Percentiles rank a stretch among this genome's conserved stretches.
Conservation (phyloP, 2,113 vertebrate species). For the Dasyprocta punctata region DNA sequence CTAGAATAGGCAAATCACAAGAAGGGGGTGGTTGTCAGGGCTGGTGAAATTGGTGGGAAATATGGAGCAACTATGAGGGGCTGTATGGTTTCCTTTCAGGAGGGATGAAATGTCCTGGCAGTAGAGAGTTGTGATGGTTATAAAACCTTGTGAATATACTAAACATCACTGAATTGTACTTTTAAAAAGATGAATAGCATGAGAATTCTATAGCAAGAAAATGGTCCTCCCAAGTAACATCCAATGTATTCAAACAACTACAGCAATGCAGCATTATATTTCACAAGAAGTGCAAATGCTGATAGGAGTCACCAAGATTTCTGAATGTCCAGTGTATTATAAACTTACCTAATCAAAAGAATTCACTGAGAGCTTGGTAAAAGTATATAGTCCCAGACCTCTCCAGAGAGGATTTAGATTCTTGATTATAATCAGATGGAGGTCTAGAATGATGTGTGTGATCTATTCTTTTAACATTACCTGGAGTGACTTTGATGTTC, state of each 20-base stretch:
- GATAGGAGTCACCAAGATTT: background rate
- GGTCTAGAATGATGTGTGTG: background rate
- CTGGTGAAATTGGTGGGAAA: background rate
- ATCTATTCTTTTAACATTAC: background rate
- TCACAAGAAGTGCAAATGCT: background rate
- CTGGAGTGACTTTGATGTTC: conserved; percentile 8
- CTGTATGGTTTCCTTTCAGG: background rate
- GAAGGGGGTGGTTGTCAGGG: conserved; percentile 5
- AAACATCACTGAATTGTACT: background rate
- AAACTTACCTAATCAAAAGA: background rate
- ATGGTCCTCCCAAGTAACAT: background rate
- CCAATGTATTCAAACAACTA: background rate
- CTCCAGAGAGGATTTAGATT: background rate
- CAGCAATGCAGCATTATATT: background rate
- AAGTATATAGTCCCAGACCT: background rate
- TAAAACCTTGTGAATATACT: background rate
- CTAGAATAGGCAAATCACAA: background rate
- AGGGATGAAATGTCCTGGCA: background rate
- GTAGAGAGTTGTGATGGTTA: background rate
- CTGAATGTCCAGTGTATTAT: background rate
- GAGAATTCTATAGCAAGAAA: background rate
- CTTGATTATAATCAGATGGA: background rate
- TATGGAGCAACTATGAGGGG: background rate
- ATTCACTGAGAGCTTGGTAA: background rate
- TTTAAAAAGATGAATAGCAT: conserved; percentile 6